Evolutionary conservation across 1,140 invertebrate species (phyloP).

Genomic region (Augochlora pura): DNA sequence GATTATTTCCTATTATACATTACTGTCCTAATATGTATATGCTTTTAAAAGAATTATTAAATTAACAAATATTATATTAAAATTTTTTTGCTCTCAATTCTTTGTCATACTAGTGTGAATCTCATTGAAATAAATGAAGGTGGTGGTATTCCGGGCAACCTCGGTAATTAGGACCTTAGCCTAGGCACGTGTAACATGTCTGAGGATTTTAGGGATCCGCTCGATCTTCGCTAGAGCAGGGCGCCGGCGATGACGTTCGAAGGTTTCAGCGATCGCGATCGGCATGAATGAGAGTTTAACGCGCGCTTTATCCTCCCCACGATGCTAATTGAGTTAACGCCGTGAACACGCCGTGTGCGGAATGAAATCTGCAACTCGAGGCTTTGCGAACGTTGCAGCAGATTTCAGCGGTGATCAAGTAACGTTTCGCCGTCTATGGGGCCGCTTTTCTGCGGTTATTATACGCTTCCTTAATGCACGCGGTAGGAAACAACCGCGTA

Average conservation of each 20-base stretch:
- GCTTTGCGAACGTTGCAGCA: constrained; percentile 24
- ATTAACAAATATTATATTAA: too few species aligned
- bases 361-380: constrained; percentile 54
- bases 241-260: constrained; percentile 50
- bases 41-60: too few species aligned
- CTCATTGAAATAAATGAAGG: too few species aligned
- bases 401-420: constrained; percentile 11
- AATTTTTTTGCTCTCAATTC: too few species aligned
- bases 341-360: constrained; percentile 39
- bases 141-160: too few species aligned
- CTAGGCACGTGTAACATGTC: too few species aligned
- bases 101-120: too few species aligned
- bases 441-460: not conserved
- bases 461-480: not conserved
- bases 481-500: not conserved
- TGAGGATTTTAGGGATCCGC: constrained; percentile 22
- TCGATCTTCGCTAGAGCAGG: constrained; percentile 18
- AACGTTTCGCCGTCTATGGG: not conserved
- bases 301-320: constrained; percentile 60
- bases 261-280: constrained; percentile 59
- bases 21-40: too few species aligned
- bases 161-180: too few species aligned
- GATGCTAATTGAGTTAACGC: constrained; percentile 67
- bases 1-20: too few species aligned
- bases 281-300: constrained; percentile 65